These are phyloP conservation scores for Hypomesus transpacificus DNA, from an alignment of 2,113 vertebrate species.

Conservation along the genomic window DNA sequence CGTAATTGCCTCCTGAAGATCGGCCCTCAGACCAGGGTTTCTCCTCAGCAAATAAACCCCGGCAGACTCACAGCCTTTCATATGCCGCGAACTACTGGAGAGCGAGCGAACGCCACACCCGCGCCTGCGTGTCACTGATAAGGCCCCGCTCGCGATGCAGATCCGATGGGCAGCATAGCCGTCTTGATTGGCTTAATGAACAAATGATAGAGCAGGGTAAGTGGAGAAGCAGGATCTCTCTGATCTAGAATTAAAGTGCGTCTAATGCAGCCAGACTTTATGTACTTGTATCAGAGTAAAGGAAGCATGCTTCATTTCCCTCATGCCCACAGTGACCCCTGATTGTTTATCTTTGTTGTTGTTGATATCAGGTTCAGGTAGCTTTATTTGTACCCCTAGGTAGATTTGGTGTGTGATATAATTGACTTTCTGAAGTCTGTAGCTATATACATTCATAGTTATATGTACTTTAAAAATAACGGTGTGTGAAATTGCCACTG, in stretches of 20 bases:
- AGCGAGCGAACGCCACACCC: conserved; percentile 30
- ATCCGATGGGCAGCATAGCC: conserved; percentile 63
- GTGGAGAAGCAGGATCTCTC: conserved; percentile 31
- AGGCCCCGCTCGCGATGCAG: conserved; percentile 60
- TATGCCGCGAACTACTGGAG: conserved; percentile 5
- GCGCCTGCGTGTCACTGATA: conserved; percentile 70
- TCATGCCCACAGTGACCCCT: not conserved
- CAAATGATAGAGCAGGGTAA: conserved; percentile 50
- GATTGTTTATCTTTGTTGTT: not conserved
- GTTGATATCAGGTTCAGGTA: too few species aligned
- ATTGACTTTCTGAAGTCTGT: too few species aligned
- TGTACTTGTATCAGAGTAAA: not conserved
- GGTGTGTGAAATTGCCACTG: too few species aligned
- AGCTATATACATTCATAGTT: too few species aligned
- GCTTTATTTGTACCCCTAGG: too few species aligned
- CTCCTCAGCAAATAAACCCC: conserved; percentile 25
- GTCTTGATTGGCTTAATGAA: conserved; percentile 65
- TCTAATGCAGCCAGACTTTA: conserved; percentile 12
- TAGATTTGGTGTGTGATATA: too few species aligned
- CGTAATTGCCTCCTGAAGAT: too few species aligned
- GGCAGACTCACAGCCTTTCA: conserved; percentile 11
- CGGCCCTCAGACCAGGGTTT: not conserved
- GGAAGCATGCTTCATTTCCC: not conserved
- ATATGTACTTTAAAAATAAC: too few species aligned
- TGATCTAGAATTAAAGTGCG: conserved; percentile 36